These are phyloP conservation scores for Drosophila nr. perissopoda DNA, from an alignment of 2,888 invertebrate species.

Conservation along the genomic window DNA sequence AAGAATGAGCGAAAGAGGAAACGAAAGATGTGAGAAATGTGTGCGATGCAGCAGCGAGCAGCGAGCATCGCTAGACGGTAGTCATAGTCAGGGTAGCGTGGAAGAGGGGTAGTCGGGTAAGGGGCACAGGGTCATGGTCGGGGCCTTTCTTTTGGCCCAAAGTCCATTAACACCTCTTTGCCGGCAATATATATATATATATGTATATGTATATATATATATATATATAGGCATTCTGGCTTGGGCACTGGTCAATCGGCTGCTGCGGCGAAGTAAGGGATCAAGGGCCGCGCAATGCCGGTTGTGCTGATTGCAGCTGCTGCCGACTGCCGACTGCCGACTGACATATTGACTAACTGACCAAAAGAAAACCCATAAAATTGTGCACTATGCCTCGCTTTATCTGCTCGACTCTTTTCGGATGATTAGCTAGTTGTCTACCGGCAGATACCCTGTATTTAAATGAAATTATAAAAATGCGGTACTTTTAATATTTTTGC, in stretches of 20 bases:
- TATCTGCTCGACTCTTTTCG: conserved; percentile 12
- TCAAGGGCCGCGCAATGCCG: conserved; percentile 4
- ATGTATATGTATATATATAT: no score
- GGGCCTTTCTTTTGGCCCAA: conserved; percentile 57
- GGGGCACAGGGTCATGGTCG: conserved; percentile 50
- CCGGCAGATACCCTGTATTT: conserved; percentile 20
- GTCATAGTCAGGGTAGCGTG: conserved; percentile 24
- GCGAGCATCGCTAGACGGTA: neutral
- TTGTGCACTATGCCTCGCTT: conserved; percentile 44
- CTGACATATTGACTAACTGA: neutral
- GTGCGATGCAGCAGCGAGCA: conserved; percentile 4
- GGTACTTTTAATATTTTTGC: no score
- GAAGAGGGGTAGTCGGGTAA: neutral
- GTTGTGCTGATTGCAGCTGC: conserved; percentile 39
- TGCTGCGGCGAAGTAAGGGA: neutral
- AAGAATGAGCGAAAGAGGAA: conserved; percentile 10
- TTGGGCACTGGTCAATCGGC: conserved; percentile 41
- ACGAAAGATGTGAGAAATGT: conserved; percentile 52
- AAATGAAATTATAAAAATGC: neutral
- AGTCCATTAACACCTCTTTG: conserved; percentile 76
- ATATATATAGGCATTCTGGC: conserved; percentile 11
- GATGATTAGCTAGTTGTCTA: conserved; percentile 1
- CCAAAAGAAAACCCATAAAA: conserved; percentile 25
- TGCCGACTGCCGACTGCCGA: conserved; percentile 7
- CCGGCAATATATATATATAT: neutral